Percentiles rank a stretch among this genome's conserved stretches.
phyloP scores from a whole-genome alignment of 2,888 invertebrate species.

The Sussaba pulchella region DNA sequence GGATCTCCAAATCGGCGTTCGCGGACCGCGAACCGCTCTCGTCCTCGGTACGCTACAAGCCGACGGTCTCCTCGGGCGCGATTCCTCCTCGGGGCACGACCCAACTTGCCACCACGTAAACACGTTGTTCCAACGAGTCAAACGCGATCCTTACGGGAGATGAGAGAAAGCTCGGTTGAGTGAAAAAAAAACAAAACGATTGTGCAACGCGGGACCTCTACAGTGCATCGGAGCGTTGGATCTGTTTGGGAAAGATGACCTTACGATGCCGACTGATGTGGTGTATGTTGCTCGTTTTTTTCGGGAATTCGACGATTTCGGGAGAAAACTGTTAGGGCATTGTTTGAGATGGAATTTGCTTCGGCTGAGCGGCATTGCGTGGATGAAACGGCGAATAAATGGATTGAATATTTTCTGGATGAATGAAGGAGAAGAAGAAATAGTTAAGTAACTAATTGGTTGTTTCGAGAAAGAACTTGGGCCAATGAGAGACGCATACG shows the following conservation, averaged over 20 bases:
- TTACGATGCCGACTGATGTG: neutral
- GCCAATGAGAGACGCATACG: no score
- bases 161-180: conserved; percentile 34
- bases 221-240: conserved; percentile 11
- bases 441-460: neutral
- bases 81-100: conserved; percentile 46
- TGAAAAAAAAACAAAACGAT: no score
- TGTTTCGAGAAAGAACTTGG: neutral
- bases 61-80: conserved; percentile 18
- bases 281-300: no score
- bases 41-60: conserved; percentile 27
- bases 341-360: no score
- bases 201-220: neutral
- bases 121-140: conserved; percentile 36
- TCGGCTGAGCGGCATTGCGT: no score
- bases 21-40: no score
- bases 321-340: no score
- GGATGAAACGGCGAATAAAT: no score
- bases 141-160: neutral
- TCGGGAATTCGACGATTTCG: no score
- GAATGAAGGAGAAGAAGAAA: no score
- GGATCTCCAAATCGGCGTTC: conserved; percentile 54
- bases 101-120: conserved; percentile 39
- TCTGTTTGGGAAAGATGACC: neutral
- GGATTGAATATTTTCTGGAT: no score